Percentiles rank a stretch among this genome's conserved stretches.
These are phyloP conservation scores for Drosophila anomelani DNA, from an alignment of 2,888 invertebrate genomes.

Conservation along the genomic window DNA sequence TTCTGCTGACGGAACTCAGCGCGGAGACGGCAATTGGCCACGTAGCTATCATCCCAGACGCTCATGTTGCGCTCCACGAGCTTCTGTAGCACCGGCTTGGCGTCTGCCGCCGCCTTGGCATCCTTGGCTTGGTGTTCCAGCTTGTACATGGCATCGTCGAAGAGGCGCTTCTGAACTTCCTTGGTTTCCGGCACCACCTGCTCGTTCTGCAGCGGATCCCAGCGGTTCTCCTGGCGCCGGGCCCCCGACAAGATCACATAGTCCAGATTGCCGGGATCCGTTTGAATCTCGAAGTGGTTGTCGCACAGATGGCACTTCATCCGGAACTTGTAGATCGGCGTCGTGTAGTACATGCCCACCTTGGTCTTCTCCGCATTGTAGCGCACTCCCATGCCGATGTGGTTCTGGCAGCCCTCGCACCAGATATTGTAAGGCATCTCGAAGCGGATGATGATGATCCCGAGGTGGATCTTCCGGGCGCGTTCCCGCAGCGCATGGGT, in stretches of 20 bases:
- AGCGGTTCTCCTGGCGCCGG: constrained; percentile 97
- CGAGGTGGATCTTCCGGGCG: constrained; percentile 97
- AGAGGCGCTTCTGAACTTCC: constrained; percentile 93
- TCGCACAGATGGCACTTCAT: constrained; percentile 99
- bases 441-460: constrained; percentile 93
- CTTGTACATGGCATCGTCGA: constrained; percentile 99
- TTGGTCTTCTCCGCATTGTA: constrained; percentile 98
- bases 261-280: constrained; percentile 98
- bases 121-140: constrained; percentile 96
- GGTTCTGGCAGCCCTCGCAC: constrained; percentile 99
- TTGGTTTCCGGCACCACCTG: constrained; percentile 97
- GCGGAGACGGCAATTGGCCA: constrained; percentile 93
- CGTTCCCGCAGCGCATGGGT: constrained; percentile 98
- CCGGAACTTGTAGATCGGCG: constrained; percentile 98
- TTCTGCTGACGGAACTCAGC: constrained; percentile 91
- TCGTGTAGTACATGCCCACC: constrained; percentile 98
- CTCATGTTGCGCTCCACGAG: constrained; percentile 92
- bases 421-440: constrained; percentile 99
- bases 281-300: constrained; percentile 98
- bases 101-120: constrained; percentile 88
- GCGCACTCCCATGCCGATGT: constrained; percentile 99
- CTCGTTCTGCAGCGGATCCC: constrained; percentile 98
- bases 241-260: constrained; percentile 98
- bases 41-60: constrained; percentile 96
- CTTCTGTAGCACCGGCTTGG: constrained; percentile 90